These are phyloP conservation scores for Brachyrhaphis roseni DNA, from an alignment of 2,797 vertebrate species.

Conservation along the genomic window DNA sequence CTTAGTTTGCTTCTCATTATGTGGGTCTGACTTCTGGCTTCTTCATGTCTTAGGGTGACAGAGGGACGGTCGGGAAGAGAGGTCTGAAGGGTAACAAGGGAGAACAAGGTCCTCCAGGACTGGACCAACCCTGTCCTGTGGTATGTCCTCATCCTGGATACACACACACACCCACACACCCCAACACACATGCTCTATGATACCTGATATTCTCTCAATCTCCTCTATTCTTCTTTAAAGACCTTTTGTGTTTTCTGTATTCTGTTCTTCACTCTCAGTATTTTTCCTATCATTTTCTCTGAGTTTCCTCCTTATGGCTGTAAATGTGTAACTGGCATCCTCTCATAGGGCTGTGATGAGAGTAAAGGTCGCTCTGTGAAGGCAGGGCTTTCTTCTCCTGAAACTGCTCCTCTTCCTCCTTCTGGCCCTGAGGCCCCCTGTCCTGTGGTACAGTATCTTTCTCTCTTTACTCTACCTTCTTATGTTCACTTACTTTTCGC, in stretches of 20 bases:
- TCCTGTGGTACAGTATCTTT: conserved; percentile 86
- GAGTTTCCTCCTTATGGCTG: conserved; percentile 34
- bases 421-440: conserved; percentile 81
- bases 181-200: conserved; percentile 2
- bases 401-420: conserved; percentile 70
- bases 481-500: conserved; percentile 28
- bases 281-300: conserved; percentile 38
- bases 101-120: conserved; percentile 92
- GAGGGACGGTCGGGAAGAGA: conserved; percentile 89
- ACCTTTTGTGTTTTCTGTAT: neutral
- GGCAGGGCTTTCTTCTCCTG: conserved; percentile 67
- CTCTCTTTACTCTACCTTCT: conserved; percentile 34
- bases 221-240: conserved; percentile 2
- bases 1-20: neutral
- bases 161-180: conserved; percentile 23
- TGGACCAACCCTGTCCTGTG: conserved; percentile 98
- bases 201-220: neutral
- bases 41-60: conserved; percentile 84
- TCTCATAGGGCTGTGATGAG: conserved; percentile 81
- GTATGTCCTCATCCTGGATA: conserved; percentile 75
- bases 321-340: conserved; percentile 76
- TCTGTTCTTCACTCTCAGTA: conserved; percentile 17
- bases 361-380: conserved; percentile 77
- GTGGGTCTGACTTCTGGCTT: neutral
- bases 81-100: conserved; percentile 95